Percentiles rank a stretch among this genome's conserved stretches.
Conservation (phyloP, 2,113 vertebrate genomes). For the Rostratula benghalensis region DNA sequence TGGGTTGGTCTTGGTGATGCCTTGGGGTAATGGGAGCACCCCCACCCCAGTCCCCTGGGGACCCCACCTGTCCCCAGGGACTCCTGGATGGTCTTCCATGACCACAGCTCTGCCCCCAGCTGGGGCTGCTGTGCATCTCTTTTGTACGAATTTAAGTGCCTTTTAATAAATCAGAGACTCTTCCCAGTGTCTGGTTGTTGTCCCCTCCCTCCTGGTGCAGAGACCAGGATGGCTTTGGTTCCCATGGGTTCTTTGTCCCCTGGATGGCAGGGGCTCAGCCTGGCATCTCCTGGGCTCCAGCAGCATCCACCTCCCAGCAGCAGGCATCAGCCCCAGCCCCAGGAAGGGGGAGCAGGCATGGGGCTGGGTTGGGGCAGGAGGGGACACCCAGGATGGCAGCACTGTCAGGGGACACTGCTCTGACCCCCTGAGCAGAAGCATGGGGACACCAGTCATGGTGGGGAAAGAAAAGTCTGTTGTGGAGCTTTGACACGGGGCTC, state of each 20-base stretch:
- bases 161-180: constrained; percentile 55
- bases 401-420: accelerated
- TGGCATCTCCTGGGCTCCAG: neutral
- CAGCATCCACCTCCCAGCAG: neutral
- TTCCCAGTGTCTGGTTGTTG: neutral
- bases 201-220: neutral
- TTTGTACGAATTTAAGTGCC: constrained; percentile 22
- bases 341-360: neutral
- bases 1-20: neutral
- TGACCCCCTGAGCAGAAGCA: neutral
- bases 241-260: neutral
- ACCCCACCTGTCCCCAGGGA: accelerated
- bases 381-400: accelerated
- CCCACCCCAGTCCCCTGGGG: accelerated
- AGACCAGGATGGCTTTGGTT: neutral
- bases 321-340: too few relatives aligned
- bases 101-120: neutral
- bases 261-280: neutral
- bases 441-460: accelerated
- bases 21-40: neutral
- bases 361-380: neutral
- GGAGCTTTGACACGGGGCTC: neutral
- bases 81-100: neutral
- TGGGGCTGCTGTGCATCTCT: neutral
- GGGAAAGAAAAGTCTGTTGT: neutral